Base-by-base conservation (phyloP, 2,797 vertebrate genomes). In the Leptodactylus fallax region DNA sequence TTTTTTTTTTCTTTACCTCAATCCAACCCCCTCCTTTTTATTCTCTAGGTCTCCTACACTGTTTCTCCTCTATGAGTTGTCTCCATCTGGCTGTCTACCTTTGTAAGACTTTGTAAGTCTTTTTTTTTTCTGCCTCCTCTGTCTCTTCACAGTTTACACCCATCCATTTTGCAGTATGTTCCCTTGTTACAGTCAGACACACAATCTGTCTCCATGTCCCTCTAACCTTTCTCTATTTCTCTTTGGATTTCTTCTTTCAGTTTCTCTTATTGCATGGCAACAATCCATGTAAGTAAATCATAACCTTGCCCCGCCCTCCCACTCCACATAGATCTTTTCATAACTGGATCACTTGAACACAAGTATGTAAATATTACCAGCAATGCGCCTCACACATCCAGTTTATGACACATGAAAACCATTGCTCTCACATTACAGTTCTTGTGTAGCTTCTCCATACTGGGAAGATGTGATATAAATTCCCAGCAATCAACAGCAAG, bases 401-500 rank as follows among this genome's bases (percentile, higher is more conserved):
- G 56, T 65, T 82, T 27, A 72, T 17, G 55, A 81, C 71, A 67
- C 80, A 77, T 76, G 47, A 65, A 76, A 72, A 69, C 23, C 80
- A 87, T 69, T 78, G 49, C 61, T 83, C 72, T 83, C 80, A 83
- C 13, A 82, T 82, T 87, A 74, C 85, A 87, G 14, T 76, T 45
- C 58, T 55, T 55, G 17, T 86, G 61, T 67, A 53, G 84, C 60
- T 60, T 80, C 47, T 56, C 25, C 67, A 81, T 60, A 8, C 45
- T 87, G 12, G 5, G n/a, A 27, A 61, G 71, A 86, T 71, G 21
- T 86, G 77, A 80, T 86, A 47, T 36, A 63, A 61, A 60, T 61
- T 53, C 71, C 76, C 14, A 55, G 23, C 74, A 85, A 67, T 85
- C 72, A 67, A 79, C 74, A 77, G 21, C 47, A 61, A 77, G 9